phyloP scores from a whole-genome alignment of 2,888 invertebrate genomes.

The Darwinula stevensoni region DNA sequence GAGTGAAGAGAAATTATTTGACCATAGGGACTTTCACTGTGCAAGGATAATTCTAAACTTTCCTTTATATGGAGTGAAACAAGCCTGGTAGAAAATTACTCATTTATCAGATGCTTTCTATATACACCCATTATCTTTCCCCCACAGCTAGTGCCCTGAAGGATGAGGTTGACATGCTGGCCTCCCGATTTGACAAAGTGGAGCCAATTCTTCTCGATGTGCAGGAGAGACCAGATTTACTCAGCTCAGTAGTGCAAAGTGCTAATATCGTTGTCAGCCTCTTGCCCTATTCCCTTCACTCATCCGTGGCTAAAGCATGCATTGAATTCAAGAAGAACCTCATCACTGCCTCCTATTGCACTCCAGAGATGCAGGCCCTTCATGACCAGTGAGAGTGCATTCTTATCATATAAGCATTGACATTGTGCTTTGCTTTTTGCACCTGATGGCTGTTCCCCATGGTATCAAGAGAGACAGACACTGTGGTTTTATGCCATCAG shows the following conservation, averaged over 20 bases:
- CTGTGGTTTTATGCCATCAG: too few relatives aligned
- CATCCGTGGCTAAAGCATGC: conserved; percentile 51
- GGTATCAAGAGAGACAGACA: too few relatives aligned
- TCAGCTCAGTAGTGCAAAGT: conserved; percentile 35
- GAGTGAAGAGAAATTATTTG: too few relatives aligned
- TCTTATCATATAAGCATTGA: background rate
- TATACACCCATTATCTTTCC: too few relatives aligned
- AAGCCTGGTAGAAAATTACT: too few relatives aligned
- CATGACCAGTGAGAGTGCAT: conserved; percentile 31
- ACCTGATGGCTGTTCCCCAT: too few relatives aligned
- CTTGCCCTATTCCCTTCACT: conserved; percentile 67
- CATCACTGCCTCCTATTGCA: conserved; percentile 87
- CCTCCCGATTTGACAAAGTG: conserved; percentile 40
- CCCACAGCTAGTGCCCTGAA: conserved; percentile 47
- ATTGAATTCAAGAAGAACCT: conserved; percentile 59
- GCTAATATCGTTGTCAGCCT: conserved; percentile 56
- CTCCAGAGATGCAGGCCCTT: conserved; percentile 45
- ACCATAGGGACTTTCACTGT: too few relatives aligned
- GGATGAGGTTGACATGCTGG: conserved; percentile 59
- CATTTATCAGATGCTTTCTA: too few relatives aligned
- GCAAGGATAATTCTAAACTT: too few relatives aligned
- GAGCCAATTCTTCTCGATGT: conserved; percentile 57
- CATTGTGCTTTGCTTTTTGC: too few relatives aligned
- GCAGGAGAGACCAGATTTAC: conserved; percentile 31
- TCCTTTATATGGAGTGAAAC: too few relatives aligned